Evolutionary conservation across 1,140 invertebrate species (phyloP), one percentile per base, ranked within the genome.

Genomic region (Papilio machaon): DNA sequence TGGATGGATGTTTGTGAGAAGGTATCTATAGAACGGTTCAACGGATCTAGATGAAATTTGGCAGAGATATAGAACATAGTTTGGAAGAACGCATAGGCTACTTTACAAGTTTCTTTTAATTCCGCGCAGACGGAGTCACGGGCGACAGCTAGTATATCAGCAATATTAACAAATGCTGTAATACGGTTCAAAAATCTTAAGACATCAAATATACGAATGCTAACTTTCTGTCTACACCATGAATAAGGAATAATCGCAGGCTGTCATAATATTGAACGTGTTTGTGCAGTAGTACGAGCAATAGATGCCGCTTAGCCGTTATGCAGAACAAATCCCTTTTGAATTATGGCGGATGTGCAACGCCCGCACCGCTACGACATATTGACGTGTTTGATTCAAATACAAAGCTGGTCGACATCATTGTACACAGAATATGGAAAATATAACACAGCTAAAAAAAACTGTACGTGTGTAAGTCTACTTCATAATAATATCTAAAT

Each of bases 371-470:
- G 23, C 23, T 15, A 11, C 23, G 64, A 70, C 64, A 70, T 70
- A 70, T 70, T 30, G 64, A 70, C 64, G 13, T 70, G 30, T 70
- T 38, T 70, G 13, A 38, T 70, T 70, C 15, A 70, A 70, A 70
- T 35, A 70, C 30, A 70, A 70, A 35, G 23, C 54, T 9, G 54
- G n/a, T 19, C n/a, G 7, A 58, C 8, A 58, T 58, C 54, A 19
- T 58, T 5, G 17, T n/a, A 8, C 8, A 58, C 15, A 52, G 13
- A 17, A 6, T 7, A 52, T 58, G 54, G 54, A 19, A 58, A 58
- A 58, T n/a, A 19, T 58, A 19, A 54, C 17, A 54, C 17, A 54
- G 15, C 52, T 54, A 54, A 54, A 15, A 15, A 30, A 30, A 58
- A 58, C 8, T 49, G 10, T 49, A 49, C 13, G 47, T 9, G 9